Evolutionary conservation across 2,888 invertebrate species (phyloP).

Genomic region (Mallateleia sp.): DNA sequence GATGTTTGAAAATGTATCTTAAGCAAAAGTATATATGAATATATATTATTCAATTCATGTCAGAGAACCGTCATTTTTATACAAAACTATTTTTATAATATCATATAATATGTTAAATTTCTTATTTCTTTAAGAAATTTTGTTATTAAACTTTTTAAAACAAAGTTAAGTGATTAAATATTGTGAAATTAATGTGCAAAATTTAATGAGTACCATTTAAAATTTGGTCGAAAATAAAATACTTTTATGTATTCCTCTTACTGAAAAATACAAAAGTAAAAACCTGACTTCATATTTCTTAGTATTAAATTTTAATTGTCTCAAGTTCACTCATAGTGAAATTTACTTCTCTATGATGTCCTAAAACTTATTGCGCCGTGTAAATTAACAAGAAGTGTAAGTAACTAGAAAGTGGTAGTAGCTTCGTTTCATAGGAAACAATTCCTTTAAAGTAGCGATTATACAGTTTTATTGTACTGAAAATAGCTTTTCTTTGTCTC

Average conservation of each 20-base stretch:
- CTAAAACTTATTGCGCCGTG: neutral
- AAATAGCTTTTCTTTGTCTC: neutral
- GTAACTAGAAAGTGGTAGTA: neutral
- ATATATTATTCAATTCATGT: too few relatives aligned
- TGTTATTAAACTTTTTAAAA: too few relatives aligned
- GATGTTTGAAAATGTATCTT: too few relatives aligned
- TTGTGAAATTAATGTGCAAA: neutral
- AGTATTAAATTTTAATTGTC: neutral
- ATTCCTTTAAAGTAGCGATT: neutral
- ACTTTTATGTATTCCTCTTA: neutral
- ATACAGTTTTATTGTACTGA: neutral
- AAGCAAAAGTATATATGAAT: too few relatives aligned
- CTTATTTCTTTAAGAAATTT: too few relatives aligned
- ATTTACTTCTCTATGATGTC: neutral
- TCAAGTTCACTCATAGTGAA: neutral
- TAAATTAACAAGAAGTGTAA: constrained; percentile 4
- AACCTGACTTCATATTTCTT: neutral
- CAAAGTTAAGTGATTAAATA: too few relatives aligned
- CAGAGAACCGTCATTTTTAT: too few relatives aligned
- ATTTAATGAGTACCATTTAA: neutral
- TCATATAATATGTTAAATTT: too few relatives aligned
- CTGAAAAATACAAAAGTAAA: too few relatives aligned
- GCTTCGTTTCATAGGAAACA: neutral
- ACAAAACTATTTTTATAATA: too few relatives aligned
- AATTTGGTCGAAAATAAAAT: neutral